These are phyloP conservation scores for Forpus xanthops DNA, from an alignment of 2,797 vertebrate genomes.

Conservation along the genomic window DNA sequence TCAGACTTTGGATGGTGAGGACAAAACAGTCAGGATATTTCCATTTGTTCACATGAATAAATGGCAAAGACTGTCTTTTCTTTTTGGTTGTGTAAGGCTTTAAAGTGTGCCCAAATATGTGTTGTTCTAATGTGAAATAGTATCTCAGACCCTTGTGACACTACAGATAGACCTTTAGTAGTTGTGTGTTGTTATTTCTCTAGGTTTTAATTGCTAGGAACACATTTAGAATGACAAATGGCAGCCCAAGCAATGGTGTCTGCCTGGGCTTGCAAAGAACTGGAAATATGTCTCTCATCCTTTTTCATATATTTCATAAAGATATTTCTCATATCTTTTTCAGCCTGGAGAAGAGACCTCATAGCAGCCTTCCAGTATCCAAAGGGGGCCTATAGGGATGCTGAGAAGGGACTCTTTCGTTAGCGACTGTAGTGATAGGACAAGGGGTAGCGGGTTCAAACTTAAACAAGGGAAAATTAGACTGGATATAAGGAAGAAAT, in stretches of 20 bases:
- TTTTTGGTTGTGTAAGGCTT: background rate
- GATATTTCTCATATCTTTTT: no score
- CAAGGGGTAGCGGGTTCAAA: no score
- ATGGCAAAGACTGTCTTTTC: background rate
- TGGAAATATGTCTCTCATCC: background rate
- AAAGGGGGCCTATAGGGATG: no score
- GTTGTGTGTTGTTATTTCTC: background rate
- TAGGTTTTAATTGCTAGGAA: background rate
- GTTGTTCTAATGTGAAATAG: background rate
- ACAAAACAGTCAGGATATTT: background rate
- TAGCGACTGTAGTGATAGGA: no score
- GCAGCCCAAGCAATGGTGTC: background rate
- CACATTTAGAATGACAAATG: background rate
- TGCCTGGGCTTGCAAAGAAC: background rate
- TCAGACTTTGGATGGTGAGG: conserved; percentile 87
- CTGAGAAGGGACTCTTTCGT: no score
- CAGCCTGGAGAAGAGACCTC: no score
- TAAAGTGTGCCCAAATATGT: background rate
- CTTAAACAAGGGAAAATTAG: no score
- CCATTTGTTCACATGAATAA: background rate
- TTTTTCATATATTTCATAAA: background rate
- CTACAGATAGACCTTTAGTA: background rate
- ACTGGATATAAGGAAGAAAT: no score
- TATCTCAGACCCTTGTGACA: background rate
- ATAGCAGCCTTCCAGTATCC: no score